Conservation (phyloP, 2,113 vertebrate species). For the Ophthalmolycus amberensis region DNA sequence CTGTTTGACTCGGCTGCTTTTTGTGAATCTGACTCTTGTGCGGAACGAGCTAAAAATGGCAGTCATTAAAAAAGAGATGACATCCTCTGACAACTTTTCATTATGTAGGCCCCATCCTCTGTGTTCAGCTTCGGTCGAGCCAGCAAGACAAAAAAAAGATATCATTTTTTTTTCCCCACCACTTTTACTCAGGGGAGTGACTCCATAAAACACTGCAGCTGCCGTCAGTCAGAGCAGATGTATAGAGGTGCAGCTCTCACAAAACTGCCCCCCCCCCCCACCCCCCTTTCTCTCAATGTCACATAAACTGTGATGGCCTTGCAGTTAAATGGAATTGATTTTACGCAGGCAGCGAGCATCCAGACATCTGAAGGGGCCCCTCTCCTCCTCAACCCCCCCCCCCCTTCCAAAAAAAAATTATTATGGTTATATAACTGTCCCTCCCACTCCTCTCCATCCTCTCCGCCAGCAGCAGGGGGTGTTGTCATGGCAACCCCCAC, state of each 20-base stretch:
- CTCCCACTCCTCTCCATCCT: conserved; percentile 74
- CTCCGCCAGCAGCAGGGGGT: conserved; percentile 59
- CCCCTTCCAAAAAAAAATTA: conserved; percentile 44
- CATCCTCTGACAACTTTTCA: conserved; percentile 55
- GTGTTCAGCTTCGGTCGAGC: conserved; percentile 45
- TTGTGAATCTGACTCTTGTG: conserved; percentile 19
- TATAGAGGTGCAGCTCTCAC: conserved; percentile 27
- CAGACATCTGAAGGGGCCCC: conserved; percentile 68
- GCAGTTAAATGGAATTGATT: conserved; percentile 78
- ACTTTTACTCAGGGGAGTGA: conserved; percentile 35
- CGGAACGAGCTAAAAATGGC: conserved; percentile 59
- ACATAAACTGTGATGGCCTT: conserved; percentile 69
- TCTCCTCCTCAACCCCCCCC: neutral
- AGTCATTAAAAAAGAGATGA: conserved; percentile 26
- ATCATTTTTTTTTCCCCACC: neutral
- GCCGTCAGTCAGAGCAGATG: conserved; percentile 37
- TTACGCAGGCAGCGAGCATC: conserved; percentile 60
- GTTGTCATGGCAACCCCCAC: conserved; percentile 77
- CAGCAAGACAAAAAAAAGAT: conserved; percentile 2
- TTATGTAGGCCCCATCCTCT: conserved; percentile 62
- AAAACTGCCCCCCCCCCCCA: neutral
- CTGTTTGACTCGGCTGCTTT: conserved; percentile 29
- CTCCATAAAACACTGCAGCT: conserved; percentile 56
- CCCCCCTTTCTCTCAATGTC: conserved; percentile 56
- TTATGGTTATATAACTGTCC: conserved; percentile 80